Evolutionary conservation across 1,140 invertebrate genomes (phyloP), one percentile per base, ranked within the genome.

Genomic region (Megalonaias nervosa): DNA sequence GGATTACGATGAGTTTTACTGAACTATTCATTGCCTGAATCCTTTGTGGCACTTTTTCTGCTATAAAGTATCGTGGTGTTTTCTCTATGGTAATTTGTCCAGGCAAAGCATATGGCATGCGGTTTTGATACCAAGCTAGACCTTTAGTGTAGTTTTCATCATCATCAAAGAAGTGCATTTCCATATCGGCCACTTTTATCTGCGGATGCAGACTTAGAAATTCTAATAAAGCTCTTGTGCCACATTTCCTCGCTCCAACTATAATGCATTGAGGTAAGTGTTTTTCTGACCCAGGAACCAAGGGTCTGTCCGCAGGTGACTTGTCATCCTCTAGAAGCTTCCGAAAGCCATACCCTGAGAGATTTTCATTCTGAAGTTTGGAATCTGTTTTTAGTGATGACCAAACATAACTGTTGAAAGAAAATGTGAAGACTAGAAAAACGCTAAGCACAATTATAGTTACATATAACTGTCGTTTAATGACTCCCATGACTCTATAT

Each of bases 11-110:
- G 17, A 98, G 90, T 89, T 96, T 97, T 66, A 96, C 95, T 17
- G 94, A 93, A n/a, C 94, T 94, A 89, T 98, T 97, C 96, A 98
- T 96, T 70, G 94, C 93, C 80, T 95, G 94, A 1, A 98, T 95
- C 66, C 97, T 92, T 72, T 93, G 92, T 0, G 97, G 96, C 9
- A 95, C 97, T 82, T 96, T 95, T 68, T 84, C 93, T 48, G 86
- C 86, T 17, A 92, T 88, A 80, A 93, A 93, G 85, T 93, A 93
- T 31, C 91, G 88, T 14, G 92, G 92, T 56, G 91, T 92, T 83
- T 93, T 93, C 82, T 93, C 92, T 17, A 92, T 87, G 2, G 92
- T 92, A 48, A 93, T 87, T 82, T 91, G 89, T 31, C 84, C 77
- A 17, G 79, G 72, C n/a, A 77, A 81, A 6, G 90, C 88, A 62